phyloP scores from a whole-genome alignment of 2,113 vertebrate species.

The Microtus pennsylvanicus region DNA sequence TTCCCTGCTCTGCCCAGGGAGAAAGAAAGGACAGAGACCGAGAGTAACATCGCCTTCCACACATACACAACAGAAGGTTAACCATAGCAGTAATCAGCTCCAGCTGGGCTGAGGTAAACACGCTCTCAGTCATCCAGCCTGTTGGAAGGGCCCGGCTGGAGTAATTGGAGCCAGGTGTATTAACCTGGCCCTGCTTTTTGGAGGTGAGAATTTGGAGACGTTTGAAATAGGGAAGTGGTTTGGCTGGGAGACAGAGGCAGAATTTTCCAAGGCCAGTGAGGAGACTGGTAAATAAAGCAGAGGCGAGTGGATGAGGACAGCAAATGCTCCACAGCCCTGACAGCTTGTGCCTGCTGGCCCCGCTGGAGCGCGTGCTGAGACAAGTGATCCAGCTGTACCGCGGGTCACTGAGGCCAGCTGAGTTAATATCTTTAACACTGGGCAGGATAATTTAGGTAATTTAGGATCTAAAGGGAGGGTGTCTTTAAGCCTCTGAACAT shows the following conservation, averaged over 20 bases:
- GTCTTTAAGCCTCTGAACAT: neutral
- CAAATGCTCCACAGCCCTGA: conserved; percentile 43
- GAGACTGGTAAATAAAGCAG: conserved; percentile 64
- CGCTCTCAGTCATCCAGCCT: conserved; percentile 28
- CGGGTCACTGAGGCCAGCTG: neutral
- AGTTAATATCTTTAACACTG: neutral
- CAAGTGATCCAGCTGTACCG: neutral
- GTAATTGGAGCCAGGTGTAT: conserved; percentile 78
- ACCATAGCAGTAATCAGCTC: conserved; percentile 53
- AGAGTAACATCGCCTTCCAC: neutral
- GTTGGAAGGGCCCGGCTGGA: neutral
- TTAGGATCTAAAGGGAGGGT: neutral
- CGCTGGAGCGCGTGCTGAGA: neutral
- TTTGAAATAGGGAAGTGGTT: conserved; percentile 76
- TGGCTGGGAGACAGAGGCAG: conserved; percentile 56
- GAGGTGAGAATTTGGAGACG: conserved; percentile 79
- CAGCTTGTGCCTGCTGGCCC: neutral
- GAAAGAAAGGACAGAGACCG: neutral
- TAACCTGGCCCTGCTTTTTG: conserved; percentile 52
- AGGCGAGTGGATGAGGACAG: conserved; percentile 34
- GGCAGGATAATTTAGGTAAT: neutral
- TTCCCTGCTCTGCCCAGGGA: neutral
- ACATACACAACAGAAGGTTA: neutral
- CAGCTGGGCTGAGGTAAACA: conserved; percentile 73
- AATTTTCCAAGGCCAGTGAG: conserved; percentile 66